Percentiles rank a stretch among this genome's conserved stretches.
Evolutionary conservation across 2,113 vertebrate species (phyloP).

Genomic region (Sylvilagus bachmani): DNA sequence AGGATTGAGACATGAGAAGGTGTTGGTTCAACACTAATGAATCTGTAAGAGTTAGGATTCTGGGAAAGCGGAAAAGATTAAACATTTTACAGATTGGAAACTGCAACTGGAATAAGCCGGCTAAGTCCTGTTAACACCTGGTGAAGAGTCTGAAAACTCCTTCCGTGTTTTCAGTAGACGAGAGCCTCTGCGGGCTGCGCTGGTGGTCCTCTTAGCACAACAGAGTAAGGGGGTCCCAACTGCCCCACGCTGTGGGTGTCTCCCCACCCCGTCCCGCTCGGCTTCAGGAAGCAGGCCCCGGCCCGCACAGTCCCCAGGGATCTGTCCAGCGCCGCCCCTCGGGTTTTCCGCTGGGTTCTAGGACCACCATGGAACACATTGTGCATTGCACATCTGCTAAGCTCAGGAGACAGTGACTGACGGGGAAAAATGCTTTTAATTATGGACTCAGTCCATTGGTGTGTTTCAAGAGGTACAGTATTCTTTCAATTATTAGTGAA

Average conservation of each 20-base stretch:
- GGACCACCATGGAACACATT: slow-evolving; percentile 34
- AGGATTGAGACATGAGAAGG: slow-evolving; percentile 97
- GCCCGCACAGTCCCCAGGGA: slow-evolving; percentile 73
- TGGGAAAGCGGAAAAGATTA: slow-evolving; percentile 90
- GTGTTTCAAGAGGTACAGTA: slow-evolving; percentile 79
- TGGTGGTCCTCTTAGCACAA: slow-evolving; percentile 84
- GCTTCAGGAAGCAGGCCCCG: slow-evolving; percentile 82
- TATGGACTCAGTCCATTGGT: slow-evolving; percentile 74
- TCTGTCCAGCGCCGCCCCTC: slow-evolving; percentile 79
- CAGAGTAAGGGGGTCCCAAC: slow-evolving; percentile 81
- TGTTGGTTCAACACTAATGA: slow-evolving; percentile 95
- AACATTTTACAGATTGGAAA: slow-evolving; percentile 86
- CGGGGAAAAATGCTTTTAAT: slow-evolving; percentile 59
- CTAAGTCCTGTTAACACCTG: slow-evolving; percentile 91
- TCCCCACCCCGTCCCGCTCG: slow-evolving; percentile 61
- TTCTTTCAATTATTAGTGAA: slow-evolving; percentile 79
- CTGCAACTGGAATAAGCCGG: slow-evolving; percentile 88
- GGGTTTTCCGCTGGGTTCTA: slow-evolving; percentile 56
- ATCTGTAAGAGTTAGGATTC: slow-evolving; percentile 92
- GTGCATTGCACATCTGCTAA: slow-evolving; percentile 56
- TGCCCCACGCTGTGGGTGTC: slow-evolving; percentile 83
- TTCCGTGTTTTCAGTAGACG: slow-evolving; percentile 88
- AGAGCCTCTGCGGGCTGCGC: slow-evolving; percentile 85
- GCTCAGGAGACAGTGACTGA: slow-evolving; percentile 70
- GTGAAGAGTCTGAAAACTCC: slow-evolving; percentile 89